Evolutionary conservation across 2,797 vertebrate genomes (phyloP), one percentile per base, ranked within the genome.

Genomic region (Notoglanidium macrostoma): DNA sequence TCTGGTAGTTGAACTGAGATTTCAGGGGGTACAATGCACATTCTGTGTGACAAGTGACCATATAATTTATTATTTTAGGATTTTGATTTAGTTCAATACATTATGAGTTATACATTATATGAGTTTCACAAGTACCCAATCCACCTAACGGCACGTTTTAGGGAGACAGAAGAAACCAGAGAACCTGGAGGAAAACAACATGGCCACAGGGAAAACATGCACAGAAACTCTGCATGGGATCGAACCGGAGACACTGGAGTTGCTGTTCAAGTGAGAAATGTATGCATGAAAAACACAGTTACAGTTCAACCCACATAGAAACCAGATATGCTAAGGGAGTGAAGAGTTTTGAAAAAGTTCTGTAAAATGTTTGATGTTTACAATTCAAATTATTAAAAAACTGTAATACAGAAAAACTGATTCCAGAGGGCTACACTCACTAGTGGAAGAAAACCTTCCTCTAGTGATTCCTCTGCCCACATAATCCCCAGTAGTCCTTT

Each of bases 401-500:
- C 1, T 46, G 21, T 23, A 72, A 12, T n/a, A 12, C 9, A 78
- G 49, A 76, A 40, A 87, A 84, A 87, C 40, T 14, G 1, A 86
- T 54, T 88, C 86, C 83, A 51, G 85, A 88, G 81, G 73, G 70
- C 87, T 87, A 17, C 87, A 54, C 46, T 77, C 23, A 49, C 12
- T n/a, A 2, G 76, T 85, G 88, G 76, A 86, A 65, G 84, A 76
- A 49, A 49, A 49, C 49, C 49, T 55, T 23, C 55, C 61, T 15
- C 10, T 80, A 89, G 78, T 85, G 44, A 51, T 85, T 87, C 19
- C 76, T 90, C 49, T 86, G n/a, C 19, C 35, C 85, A 88, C 81
- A 90, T 83, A 86, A 82, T 85, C 17, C 57, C 23, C 46, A 51
- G 32, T 23, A 72, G 77, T 51, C n/a, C 23, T 78, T 86, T 61